phyloP scores from a whole-genome alignment of 2,797 vertebrate genomes.

The Syncerus caffer region DNA sequence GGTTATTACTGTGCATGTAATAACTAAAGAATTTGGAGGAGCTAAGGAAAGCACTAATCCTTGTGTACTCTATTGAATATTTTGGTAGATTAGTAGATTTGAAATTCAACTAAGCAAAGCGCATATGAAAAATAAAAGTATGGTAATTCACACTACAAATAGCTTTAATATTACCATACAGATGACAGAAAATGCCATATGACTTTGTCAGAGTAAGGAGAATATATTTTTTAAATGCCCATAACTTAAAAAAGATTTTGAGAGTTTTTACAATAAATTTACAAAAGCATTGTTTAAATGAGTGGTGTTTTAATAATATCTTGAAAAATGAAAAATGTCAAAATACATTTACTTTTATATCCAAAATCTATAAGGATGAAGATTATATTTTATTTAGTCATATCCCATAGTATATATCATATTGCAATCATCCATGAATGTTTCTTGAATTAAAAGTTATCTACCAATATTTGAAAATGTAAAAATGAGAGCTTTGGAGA shows the following conservation, averaged over 20 bases:
- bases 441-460: not conserved
- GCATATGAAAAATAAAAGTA: slow-evolving; percentile 61
- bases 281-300: slow-evolving; percentile 12
- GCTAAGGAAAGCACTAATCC: slow-evolving; percentile 57
- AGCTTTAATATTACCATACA: slow-evolving; percentile 63
- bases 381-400: not conserved
- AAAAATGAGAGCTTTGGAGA: not conserved
- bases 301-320: not conserved
- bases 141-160: slow-evolving; percentile 69
- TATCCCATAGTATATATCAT: not conserved
- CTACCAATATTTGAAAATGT: slow-evolving; percentile 7
- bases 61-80: slow-evolving; percentile 57
- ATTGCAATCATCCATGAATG: not conserved
- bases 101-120: slow-evolving; percentile 53
- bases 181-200: slow-evolving; percentile 48
- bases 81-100: slow-evolving; percentile 59
- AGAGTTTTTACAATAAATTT: not conserved
- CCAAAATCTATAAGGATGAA: not conserved
- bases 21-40: slow-evolving; percentile 64
- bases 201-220: slow-evolving; percentile 3
- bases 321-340: not conserved
- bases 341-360: not conserved
- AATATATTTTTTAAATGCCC: slow-evolving; percentile 17
- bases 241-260: slow-evolving; percentile 15
- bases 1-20: slow-evolving; percentile 68